Base-by-base conservation (phyloP, 1,140 invertebrate species). In the Drosophila hydei region DNA sequence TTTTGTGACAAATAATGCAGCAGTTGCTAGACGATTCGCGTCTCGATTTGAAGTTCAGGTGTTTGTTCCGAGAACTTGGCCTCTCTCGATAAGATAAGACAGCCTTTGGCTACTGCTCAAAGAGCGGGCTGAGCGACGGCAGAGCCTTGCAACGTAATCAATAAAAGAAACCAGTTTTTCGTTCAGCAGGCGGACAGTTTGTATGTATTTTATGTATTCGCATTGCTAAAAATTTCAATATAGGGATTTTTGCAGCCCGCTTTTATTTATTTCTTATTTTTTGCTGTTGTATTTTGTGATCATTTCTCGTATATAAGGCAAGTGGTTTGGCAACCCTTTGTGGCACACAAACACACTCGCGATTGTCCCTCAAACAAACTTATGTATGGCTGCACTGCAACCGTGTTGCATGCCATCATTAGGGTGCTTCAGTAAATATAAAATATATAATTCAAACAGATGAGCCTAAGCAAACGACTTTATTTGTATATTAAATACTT, bases 281-380 rank as follows among this genome's bases (percentile, higher is more conserved):
- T 47, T 40, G n/a, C n/a, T 67, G 16, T 48, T 19, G 42, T 25
- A 69, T 55, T 50, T n/a, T n/a, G n/a, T n/a, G n/a, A n/a, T n/a
- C n/a, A n/a, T n/a, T n/a, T n/a, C n/a, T 51, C 11, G 58, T 69
- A 68, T 36, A 61, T 60, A 68, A 76, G 54, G 52, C 58, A 69
- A 80, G 77, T 80, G 73, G 80, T 85, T 80, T 84, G 83, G 84
- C 83, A 88, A 83, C 83, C 78, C 83, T 89, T 89, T 88, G 19
- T 88, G 83, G 80, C 83, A 88, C 83, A 88, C 83, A 88, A 88
- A 88, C 83, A 88, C 78, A 71, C 25, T 50, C 51, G 14, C 42
- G 40, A 70, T 23, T 42, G 50, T 36, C 51, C 25, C 71, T 58
- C 58, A 63, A 54, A 70, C 50, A 51, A 50, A 60, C 43, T 79